These are phyloP conservation scores for Alentia gelatinosa DNA, from an alignment of 2,888 invertebrate genomes.

Conservation along the genomic window DNA sequence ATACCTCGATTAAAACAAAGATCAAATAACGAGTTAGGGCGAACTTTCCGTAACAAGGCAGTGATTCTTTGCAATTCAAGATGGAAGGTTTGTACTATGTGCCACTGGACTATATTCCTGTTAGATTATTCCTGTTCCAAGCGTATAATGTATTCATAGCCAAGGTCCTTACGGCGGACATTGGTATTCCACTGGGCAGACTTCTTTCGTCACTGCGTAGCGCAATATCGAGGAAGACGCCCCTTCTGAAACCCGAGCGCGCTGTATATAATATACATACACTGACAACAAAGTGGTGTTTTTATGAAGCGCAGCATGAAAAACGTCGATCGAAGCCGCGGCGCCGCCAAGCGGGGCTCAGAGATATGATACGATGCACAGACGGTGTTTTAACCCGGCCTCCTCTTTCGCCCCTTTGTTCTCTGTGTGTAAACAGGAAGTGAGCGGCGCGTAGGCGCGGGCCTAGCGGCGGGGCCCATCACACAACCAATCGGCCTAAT, in stretches of 20 bases:
- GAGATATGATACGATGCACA: background rate
- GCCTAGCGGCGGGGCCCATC: background rate
- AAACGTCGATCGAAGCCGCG: background rate
- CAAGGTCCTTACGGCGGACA: background rate
- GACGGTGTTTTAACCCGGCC: slow-evolving; percentile 4
- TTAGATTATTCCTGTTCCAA: too few species aligned
- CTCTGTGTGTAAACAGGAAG: background rate
- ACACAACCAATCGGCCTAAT: background rate
- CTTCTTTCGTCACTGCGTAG: background rate
- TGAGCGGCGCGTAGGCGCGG: background rate
- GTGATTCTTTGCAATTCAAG: too few species aligned
- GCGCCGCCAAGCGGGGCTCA: background rate
- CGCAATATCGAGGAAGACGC: background rate
- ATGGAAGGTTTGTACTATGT: too few species aligned
- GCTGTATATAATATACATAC: background rate
- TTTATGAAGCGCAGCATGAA: background rate
- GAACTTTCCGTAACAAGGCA: too few species aligned
- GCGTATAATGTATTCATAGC: background rate
- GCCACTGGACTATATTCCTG: too few species aligned
- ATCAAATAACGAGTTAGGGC: too few species aligned
- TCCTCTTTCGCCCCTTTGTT: background rate
- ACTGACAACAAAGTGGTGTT: background rate
- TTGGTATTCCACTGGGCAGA: background rate
- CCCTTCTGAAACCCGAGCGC: background rate
- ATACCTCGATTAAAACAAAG: too few species aligned